phyloP scores from a whole-genome alignment of 2,797 vertebrate genomes.

The Molothrus ater region DNA sequence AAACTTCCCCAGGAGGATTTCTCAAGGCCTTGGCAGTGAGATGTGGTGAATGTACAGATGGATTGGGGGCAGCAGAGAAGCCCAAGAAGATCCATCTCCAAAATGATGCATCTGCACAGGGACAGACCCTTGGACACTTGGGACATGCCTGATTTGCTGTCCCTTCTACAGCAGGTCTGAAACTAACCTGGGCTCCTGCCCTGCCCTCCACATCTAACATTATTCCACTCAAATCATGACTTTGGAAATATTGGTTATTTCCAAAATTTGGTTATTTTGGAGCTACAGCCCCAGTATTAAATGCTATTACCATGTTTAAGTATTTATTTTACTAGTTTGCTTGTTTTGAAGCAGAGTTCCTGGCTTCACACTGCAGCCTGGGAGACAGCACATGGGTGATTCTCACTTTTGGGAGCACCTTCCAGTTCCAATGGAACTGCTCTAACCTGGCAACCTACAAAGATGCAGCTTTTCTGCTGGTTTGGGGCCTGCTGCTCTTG shows the following conservation, averaged over 20 bases:
- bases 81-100: background rate
- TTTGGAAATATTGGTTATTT: background rate
- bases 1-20: background rate
- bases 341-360: background rate
- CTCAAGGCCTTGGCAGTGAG: background rate
- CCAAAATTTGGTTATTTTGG: background rate
- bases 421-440: background rate
- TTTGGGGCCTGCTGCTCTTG: background rate
- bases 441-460: background rate
- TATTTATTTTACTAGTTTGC: background rate
- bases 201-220: background rate
- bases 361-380: background rate
- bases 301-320: background rate
- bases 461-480: background rate
- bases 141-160: background rate
- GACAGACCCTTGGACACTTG: background rate
- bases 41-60: background rate
- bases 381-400: background rate
- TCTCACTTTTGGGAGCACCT: background rate
- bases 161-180: background rate
- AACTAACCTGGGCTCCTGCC: background rate
- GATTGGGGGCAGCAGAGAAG: background rate
- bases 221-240: background rate
- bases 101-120: background rate
- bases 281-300: background rate